Conservation (phyloP, 2,113 vertebrate genomes). For the Lophotis ruficrista region DNA sequence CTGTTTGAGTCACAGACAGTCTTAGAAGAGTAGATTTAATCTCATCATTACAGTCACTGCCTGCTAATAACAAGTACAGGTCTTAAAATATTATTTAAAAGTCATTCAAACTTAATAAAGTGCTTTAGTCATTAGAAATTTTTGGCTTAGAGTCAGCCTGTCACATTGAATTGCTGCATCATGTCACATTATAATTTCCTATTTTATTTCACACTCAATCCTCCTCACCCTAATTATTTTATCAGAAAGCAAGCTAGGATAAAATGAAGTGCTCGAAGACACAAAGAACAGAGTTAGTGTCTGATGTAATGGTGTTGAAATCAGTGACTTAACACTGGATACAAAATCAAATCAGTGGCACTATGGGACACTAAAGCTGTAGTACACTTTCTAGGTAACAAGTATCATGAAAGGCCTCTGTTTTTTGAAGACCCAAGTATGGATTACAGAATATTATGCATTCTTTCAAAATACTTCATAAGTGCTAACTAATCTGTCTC, state of each 20-base stretch:
- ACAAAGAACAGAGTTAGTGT: neutral
- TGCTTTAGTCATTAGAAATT: neutral
- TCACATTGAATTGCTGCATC: neutral
- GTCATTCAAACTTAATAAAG: neutral
- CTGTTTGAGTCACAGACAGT: neutral
- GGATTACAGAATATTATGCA: neutral
- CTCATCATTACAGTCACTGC: neutral
- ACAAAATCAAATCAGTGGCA: neutral
- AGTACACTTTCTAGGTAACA: neutral
- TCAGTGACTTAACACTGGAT: neutral
- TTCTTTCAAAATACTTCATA: neutral
- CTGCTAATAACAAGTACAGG: neutral
- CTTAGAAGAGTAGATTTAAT: neutral
- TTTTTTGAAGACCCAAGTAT: neutral
- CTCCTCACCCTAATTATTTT: neutral
- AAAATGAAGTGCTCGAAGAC: neutral
- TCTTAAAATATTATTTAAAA: neutral
- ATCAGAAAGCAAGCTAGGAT: neutral
- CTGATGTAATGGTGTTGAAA: neutral
- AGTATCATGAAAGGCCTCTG: neutral
- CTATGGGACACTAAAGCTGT: neutral
- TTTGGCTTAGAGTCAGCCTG: neutral
- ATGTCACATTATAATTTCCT: neutral
- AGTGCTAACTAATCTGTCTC: neutral
- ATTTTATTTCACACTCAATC: neutral